Conservation (phyloP, 2,888 invertebrate genomes). For the Morinoia aosen region DNA sequence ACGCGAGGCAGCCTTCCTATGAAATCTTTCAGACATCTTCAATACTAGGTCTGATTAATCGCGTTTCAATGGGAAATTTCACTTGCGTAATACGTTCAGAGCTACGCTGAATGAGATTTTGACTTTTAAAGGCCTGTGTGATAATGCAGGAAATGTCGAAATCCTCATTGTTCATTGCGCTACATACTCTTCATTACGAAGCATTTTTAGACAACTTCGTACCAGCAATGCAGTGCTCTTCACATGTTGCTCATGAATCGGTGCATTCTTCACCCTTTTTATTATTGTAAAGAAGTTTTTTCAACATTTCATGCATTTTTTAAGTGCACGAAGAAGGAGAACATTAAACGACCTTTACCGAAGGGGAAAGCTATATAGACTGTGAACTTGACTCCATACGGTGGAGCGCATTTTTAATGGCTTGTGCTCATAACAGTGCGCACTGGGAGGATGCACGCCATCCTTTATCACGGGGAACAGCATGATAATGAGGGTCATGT, state of each 20-base stretch:
- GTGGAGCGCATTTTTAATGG: not conserved
- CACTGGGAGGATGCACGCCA: slow-evolving; percentile 6
- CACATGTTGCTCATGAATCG: not conserved
- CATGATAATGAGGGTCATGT: slow-evolving; percentile 34
- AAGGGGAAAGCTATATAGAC: slow-evolving; percentile 26
- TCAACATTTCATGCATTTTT: not conserved
- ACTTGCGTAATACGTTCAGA: no score
- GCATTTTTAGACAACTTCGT: not conserved
- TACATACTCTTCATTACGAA: not conserved
- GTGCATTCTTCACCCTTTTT: not conserved
- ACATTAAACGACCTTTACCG: not conserved
- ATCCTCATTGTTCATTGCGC: not conserved
- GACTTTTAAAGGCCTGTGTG: no score
- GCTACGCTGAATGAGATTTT: no score
- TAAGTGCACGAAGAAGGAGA: not conserved
- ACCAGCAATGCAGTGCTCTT: not conserved
- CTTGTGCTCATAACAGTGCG: not conserved
- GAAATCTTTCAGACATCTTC: not conserved
- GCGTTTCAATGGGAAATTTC: no score
- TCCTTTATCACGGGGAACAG: not conserved
- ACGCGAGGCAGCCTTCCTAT: not conserved
- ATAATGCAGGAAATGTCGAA: not conserved
- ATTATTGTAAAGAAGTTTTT: not conserved
- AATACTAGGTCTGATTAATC: no score
- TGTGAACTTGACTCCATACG: slow-evolving; percentile 27